Percentiles rank a stretch among this genome's conserved stretches.
Evolutionary conservation across 2,888 invertebrate genomes (phyloP).

Genomic region (Drosophila paramelanica): DNA sequence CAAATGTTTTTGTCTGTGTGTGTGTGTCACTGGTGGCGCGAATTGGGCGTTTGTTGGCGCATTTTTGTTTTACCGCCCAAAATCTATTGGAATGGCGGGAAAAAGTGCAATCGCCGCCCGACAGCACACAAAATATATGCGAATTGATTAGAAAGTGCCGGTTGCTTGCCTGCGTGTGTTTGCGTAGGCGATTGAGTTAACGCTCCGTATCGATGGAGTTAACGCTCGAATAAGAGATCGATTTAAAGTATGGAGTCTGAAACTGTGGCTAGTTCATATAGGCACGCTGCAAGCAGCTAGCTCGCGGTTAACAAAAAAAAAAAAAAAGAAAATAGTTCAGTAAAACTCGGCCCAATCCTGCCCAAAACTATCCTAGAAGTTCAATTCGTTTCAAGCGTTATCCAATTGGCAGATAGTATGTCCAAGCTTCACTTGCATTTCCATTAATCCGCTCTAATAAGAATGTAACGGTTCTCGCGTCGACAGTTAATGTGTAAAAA

Average conservation of each 20-base stretch:
- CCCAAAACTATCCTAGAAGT: neutral
- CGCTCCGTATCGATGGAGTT: neutral
- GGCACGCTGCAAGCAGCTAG: neutral
- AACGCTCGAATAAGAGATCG: neutral
- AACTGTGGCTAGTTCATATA: neutral
- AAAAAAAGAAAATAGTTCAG: neutral
- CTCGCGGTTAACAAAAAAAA: too few relatives aligned
- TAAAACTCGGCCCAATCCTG: conserved; percentile 2
- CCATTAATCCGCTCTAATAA: conserved; percentile 25
- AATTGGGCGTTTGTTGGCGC: conserved; percentile 79
- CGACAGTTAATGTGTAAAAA: conserved; percentile 27
- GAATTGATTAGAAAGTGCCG: conserved; percentile 47
- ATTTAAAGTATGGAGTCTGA: neutral
- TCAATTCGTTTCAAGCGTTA: neutral
- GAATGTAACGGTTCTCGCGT: conserved; percentile 41
- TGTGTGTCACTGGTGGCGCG: conserved; percentile 69
- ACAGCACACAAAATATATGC: conserved; percentile 35
- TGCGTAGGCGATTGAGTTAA: conserved; percentile 1
- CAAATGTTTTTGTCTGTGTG: conserved; percentile 26
- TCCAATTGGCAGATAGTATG: conserved; percentile 19
- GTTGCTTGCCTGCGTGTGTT: neutral
- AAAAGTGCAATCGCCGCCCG: conserved; percentile 73
- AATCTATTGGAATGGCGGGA: conserved; percentile 74
- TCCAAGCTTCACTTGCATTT: neutral
- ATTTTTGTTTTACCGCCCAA: conserved; percentile 78